Conservation (phyloP, 2,888 invertebrate species). For the Caenorhabditis sulstoni region DNA sequence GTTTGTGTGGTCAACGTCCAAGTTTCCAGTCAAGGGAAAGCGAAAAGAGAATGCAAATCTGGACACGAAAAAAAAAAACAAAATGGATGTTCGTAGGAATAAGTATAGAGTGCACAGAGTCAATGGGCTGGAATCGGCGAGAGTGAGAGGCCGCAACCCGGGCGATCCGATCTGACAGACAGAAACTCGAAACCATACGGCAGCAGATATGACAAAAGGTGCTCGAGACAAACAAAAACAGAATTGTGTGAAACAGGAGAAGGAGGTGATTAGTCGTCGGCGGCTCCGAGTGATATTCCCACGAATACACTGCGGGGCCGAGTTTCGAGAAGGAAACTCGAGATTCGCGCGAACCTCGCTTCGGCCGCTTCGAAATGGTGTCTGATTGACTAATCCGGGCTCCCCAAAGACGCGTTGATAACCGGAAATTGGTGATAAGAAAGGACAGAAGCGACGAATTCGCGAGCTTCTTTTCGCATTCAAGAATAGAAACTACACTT, state of each 20-base stretch:
- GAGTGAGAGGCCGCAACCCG: background rate
- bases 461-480: background rate
- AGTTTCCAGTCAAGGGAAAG: too few relatives aligned
- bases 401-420: slow-evolving; percentile 13
- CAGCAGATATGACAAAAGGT: slow-evolving; percentile 5
- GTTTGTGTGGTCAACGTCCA: too few relatives aligned
- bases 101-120: slow-evolving; percentile 29
- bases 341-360: slow-evolving; percentile 38
- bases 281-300: slow-evolving; percentile 38
- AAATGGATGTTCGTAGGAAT: slow-evolving; percentile 5
- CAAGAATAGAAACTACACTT: background rate
- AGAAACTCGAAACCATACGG: slow-evolving; percentile 32
- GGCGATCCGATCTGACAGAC: slow-evolving; percentile 23
- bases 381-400: slow-evolving; percentile 37
- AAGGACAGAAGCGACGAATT: background rate
- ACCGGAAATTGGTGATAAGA: slow-evolving; percentile 12
- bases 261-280: slow-evolving; percentile 38
- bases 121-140: slow-evolving; percentile 32
- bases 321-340: slow-evolving; percentile 22
- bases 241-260: slow-evolving; percentile 43
- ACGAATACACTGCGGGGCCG: slow-evolving; percentile 37
- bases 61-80: background rate
- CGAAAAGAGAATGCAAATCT: background rate
- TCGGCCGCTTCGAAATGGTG: slow-evolving; percentile 11
- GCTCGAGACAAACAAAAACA: slow-evolving; percentile 30